Evolutionary conservation across 1,140 invertebrate species (phyloP).

Genomic region (Planococcus citri): DNA sequence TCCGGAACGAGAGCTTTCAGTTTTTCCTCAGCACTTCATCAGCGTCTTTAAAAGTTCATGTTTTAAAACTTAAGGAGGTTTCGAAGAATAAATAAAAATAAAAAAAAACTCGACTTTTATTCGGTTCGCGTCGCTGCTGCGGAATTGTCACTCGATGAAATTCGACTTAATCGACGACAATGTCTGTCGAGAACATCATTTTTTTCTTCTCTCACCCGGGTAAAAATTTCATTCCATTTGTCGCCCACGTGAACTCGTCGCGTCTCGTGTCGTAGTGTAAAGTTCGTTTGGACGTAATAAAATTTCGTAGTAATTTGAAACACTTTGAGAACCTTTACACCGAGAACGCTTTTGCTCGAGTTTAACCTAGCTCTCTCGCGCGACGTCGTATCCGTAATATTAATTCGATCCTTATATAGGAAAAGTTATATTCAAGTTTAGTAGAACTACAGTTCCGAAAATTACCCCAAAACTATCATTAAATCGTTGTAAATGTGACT

Average conservation of each 20-base stretch:
- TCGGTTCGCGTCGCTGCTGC: neutral
- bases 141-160: neutral
- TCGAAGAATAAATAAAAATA: neutral
- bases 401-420: neutral
- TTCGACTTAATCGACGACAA: neutral
- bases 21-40: slow-evolving; percentile 6
- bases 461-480: slow-evolving; percentile 5
- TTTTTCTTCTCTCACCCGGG: too few species aligned
- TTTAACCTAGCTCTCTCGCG: neutral
- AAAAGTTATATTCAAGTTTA: neutral
- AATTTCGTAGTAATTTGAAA: neutral
- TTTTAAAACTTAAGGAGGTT: slow-evolving; percentile 3
- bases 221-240: too few species aligned
- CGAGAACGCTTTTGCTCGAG: neutral
- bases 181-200: neutral
- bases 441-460: neutral
- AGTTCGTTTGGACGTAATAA: too few species aligned
- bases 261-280: too few species aligned
- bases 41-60: neutral
- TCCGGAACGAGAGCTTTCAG: slow-evolving; percentile 5
- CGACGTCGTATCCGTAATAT: neutral
- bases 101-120: too few species aligned
- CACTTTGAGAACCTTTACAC: neutral
- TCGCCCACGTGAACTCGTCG: too few species aligned
- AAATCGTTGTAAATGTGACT: slow-evolving; percentile 7